Evolutionary conservation across 2,113 vertebrate species (phyloP), one percentile per base, ranked within the genome.

Genomic region (Phycodurus eques): DNA sequence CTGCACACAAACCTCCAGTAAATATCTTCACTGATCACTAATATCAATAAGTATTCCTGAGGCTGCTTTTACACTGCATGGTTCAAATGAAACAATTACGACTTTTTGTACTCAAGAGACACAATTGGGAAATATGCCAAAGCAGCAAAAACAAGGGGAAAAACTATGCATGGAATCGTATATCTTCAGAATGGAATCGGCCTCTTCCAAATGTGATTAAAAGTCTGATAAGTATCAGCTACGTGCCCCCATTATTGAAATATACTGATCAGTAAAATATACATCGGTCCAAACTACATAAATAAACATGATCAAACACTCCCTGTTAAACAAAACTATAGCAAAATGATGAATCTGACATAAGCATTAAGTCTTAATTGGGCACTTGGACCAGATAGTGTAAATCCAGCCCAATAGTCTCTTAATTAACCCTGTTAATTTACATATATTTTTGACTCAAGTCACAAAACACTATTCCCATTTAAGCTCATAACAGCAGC

Each of bases 21-120:
- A 62, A 7, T 42, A 57, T 70, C 60, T 68, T 69, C 53, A 74
- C 39, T 64, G 56, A 79, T 68, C 62, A 77, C 85, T 53, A 7
- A 78, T 73, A 78, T 74, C 68, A 70, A 80, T 80, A 60, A 35
- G 2, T 60, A 33, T 59, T 3, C 10, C 56, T 31, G 27, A 59
- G 27, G 22, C 56, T 59, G 56, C 10, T 19, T 61, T 61, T 61
- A 61, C 59, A 61, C 14, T 17, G 15, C 15, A 35, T 17, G 31
- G 59, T 35, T 31, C 22, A 27, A 31, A 31, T 31, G 13, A 14
- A 1, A 22, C 53, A 56, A 56, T 56, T 22, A 56, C 9, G n/a
- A 22, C 10, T 56, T 56, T 59, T 13, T 27, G 22, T 2, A 11
- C 56, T 59, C 22, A 31, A 59, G 22, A 14, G n/a, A n/a, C 22